phyloP scores from a whole-genome alignment of 2,113 vertebrate species.

The Osmerus eperlanus region DNA sequence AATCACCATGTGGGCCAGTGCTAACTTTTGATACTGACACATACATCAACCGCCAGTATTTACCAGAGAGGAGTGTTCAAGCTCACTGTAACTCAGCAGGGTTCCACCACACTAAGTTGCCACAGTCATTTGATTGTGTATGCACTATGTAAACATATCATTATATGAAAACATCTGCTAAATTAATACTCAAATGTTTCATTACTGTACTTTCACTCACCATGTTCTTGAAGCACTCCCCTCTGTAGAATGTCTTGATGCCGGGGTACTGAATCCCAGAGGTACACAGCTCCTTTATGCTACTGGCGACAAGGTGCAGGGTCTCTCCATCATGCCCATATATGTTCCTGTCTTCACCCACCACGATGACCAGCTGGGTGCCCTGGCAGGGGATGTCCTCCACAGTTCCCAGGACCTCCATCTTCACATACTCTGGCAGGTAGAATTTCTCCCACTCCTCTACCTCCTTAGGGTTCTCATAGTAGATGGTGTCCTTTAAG shows the following conservation, averaged over 20 bases:
- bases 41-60: no score
- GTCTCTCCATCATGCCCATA: slow-evolving; percentile 43
- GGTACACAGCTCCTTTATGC: rapidly evolving
- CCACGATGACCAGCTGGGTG: slow-evolving; percentile 49
- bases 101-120: no score
- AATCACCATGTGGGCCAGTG: not conserved
- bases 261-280: slow-evolving; percentile 29
- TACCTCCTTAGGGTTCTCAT: rapidly evolving
- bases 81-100: no score
- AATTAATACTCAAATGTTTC: not conserved
- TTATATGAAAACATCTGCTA: not conserved
- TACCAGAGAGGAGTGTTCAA: no score
- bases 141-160: not conserved
- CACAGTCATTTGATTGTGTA: not conserved
- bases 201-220: slow-evolving; percentile 18
- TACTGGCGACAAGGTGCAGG: slow-evolving; percentile 38
- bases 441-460: slow-evolving; percentile 44
- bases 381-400: not conserved
- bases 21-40: not conserved
- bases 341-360: slow-evolving; percentile 24
- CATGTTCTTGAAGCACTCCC: slow-evolving; percentile 42
- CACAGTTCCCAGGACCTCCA: slow-evolving; percentile 44
- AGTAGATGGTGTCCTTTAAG: slow-evolving; percentile 35
- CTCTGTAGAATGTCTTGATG: slow-evolving; percentile 19
- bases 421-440: slow-evolving; percentile 7